phyloP scores from a whole-genome alignment of 1,140 invertebrate genomes.

The Nephotettix cincticeps region DNA sequence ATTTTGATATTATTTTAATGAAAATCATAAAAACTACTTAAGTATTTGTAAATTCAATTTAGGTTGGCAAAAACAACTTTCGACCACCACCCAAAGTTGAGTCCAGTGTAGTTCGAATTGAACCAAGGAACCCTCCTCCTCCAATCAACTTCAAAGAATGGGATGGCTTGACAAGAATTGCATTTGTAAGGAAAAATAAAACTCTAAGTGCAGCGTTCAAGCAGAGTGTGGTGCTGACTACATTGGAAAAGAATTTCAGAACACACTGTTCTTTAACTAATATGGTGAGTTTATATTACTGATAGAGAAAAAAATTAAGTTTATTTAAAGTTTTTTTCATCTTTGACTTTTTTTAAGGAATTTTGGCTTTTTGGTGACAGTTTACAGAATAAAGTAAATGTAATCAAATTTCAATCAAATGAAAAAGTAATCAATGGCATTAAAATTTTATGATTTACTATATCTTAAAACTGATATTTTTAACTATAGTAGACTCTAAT shows the following conservation, averaged over 20 bases:
- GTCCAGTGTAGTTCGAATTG: constrained; percentile 96
- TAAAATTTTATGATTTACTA: not conserved
- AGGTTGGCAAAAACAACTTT: constrained; percentile 98
- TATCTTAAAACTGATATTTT: no score
- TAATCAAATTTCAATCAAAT: no score
- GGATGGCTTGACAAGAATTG: constrained; percentile 95
- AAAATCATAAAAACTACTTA: no score
- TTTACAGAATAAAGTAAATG: no score
- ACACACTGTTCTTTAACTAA: constrained; percentile 85
- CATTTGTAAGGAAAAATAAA: constrained; percentile 95
- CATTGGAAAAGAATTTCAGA: constrained; percentile 91
- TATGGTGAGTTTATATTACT: constrained; percentile 59
- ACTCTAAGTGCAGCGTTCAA: constrained; percentile 84
- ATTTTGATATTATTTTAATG: no score
- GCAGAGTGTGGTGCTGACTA: constrained; percentile 76
- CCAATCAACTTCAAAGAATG: constrained; percentile 96
- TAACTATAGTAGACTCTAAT: no score
- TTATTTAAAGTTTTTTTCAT: not conserved
- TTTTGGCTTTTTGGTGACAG: not conserved
- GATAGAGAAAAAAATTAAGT: not conserved
- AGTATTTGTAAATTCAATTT: no score
- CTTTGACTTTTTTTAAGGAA: not conserved
- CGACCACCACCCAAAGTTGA: constrained; percentile 98
- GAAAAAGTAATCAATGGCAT: not conserved
- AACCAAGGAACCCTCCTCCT: constrained; percentile 95